Percentiles rank a stretch among this genome's conserved stretches.
phyloP scores from a whole-genome alignment of 2,797 vertebrate genomes.

The Urophycis tenuis region DNA sequence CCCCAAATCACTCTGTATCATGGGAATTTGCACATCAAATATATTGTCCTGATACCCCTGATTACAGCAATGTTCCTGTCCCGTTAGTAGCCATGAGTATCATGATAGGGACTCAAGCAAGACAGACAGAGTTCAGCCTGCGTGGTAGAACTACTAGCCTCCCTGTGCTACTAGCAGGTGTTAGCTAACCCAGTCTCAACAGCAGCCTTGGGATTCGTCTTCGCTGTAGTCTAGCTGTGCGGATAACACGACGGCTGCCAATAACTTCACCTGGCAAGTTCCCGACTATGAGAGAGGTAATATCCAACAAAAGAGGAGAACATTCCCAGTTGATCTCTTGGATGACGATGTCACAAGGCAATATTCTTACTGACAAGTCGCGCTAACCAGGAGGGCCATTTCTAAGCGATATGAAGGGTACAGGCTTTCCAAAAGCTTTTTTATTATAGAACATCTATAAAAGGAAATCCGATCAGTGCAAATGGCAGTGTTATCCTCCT shows the following conservation, averaged over 20 bases:
- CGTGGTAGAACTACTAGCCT: neutral
- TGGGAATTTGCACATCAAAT: neutral
- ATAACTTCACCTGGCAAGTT: conserved; percentile 1
- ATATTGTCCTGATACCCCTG: neutral
- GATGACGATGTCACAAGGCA: neutral
- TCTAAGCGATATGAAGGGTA: neutral
- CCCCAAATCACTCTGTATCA: neutral
- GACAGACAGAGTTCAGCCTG: neutral
- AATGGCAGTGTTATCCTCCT: conserved; percentile 1
- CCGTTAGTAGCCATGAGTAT: neutral
- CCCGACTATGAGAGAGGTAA: neutral
- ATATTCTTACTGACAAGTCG: neutral
- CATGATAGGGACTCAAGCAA: neutral
- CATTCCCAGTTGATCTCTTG: conserved; percentile 1
- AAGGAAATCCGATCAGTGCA: neutral
- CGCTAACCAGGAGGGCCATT: neutral
- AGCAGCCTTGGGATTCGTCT: neutral
- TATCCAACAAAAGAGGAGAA: neutral
- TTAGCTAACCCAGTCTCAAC: neutral
- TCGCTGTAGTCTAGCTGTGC: neutral
- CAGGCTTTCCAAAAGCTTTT: conserved; percentile 3
- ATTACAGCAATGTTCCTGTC: neutral
- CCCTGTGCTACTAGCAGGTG: neutral
- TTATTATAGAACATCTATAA: conserved; percentile 1
- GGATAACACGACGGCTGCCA: neutral